A percentile compares a stretch with the other conserved stretches of the same genome.
phyloP scores from a whole-genome alignment of 2,888 invertebrate genomes.

The Hyalella azteca region DNA sequence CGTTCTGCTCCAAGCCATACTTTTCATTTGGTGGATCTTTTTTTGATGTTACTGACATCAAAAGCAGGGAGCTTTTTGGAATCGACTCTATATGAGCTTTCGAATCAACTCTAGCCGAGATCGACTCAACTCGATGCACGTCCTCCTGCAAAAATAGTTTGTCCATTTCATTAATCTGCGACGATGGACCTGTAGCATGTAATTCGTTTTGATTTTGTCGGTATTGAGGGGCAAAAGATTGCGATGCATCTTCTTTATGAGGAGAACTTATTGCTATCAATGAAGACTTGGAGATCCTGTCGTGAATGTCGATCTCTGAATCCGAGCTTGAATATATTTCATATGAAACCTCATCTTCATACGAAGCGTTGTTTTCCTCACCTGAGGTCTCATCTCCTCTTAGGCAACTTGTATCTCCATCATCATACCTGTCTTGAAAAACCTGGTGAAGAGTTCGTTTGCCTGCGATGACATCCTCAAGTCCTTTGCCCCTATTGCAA shows the following conservation, averaged over 20 bases:
- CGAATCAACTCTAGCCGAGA: too few relatives aligned
- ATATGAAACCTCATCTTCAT: not conserved
- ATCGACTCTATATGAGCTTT: too few relatives aligned
- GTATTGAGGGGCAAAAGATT: not conserved
- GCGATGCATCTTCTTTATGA: not conserved
- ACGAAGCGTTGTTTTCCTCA: not conserved
- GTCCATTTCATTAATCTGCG: too few relatives aligned
- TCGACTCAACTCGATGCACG: too few relatives aligned
- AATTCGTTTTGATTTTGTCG: too few relatives aligned
- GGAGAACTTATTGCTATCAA: not conserved
- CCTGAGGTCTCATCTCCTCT: not conserved
- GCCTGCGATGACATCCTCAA: not conserved
- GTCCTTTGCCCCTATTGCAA: constrained; percentile 28
- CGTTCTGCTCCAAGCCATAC: too few relatives aligned
- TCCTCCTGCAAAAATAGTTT: too few relatives aligned
- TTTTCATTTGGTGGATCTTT: too few relatives aligned
- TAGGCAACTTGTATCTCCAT: not conserved
- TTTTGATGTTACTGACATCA: too few relatives aligned
- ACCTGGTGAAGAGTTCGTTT: constrained; percentile 2
- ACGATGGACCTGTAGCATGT: too few relatives aligned
- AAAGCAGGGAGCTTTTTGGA: too few relatives aligned
- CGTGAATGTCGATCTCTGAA: not conserved
- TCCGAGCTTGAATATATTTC: not conserved
- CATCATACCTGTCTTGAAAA: not conserved
- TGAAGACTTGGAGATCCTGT: not conserved